These are phyloP conservation scores for Todiramphus saurophagus DNA, from an alignment of 2,113 vertebrate species.

Conservation along the genomic window DNA sequence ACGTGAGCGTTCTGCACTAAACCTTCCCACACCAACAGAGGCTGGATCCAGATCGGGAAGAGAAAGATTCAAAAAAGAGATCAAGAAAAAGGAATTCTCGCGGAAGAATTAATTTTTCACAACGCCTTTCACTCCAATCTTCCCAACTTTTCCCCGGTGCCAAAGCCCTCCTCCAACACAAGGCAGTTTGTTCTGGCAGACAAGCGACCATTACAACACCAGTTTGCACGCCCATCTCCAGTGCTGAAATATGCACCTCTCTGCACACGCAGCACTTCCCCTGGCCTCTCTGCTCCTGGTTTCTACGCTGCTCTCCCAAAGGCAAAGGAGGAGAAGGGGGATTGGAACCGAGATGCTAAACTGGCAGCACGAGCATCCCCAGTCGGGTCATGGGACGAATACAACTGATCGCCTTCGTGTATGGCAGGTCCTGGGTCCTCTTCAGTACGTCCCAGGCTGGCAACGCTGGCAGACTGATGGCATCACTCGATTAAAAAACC, in stretches of 20 bases:
- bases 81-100: background rate
- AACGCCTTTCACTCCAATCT: background rate
- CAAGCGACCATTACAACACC: background rate
- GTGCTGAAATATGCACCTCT: background rate
- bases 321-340: background rate
- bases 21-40: background rate
- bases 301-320: background rate
- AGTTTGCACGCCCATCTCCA: background rate
- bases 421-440: rapidly evolving
- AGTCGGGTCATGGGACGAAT: background rate
- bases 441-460: background rate
- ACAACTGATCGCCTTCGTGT: rapidly evolving
- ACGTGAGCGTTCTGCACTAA: background rate
- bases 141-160: background rate
- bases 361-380: background rate
- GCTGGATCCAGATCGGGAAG: background rate
- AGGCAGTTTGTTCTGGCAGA: background rate
- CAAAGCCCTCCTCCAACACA: background rate
- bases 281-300: background rate
- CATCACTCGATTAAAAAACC: rapidly evolving
- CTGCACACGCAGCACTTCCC: background rate
- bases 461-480: rapidly evolving
- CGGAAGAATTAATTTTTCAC: rapidly evolving
- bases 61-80: background rate
- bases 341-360: background rate